Evolutionary conservation across 1,140 invertebrate species (phyloP).

Genomic region (Drosophila kurseongensis): DNA sequence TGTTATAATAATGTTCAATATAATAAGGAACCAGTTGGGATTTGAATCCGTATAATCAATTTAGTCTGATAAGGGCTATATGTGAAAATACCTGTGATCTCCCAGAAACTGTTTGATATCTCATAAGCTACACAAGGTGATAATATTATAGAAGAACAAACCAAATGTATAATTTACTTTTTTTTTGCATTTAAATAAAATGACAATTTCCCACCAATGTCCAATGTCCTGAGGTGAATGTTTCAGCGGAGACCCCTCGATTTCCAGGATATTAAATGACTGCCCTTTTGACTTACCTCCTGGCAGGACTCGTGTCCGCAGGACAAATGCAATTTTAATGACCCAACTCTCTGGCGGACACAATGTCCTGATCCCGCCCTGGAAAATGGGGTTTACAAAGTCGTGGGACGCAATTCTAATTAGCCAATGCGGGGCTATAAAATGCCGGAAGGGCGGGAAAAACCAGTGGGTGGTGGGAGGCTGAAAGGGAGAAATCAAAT

Average conservation of each 20-base stretch:
- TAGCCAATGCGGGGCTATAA: constrained; percentile 71
- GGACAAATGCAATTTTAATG: constrained; percentile 71
- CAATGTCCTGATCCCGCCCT: constrained; percentile 3
- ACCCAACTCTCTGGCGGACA: constrained; percentile 49
- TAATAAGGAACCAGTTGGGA: too few relatives aligned
- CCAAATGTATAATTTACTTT: too few relatives aligned
- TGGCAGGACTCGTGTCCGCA: constrained; percentile 49
- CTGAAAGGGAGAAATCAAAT: constrained; percentile 61
- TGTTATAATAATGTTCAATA: too few relatives aligned
- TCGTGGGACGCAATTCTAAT: constrained; percentile 66
- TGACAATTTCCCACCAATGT: too few relatives aligned
- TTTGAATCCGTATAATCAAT: too few relatives aligned
- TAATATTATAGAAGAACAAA: too few relatives aligned
- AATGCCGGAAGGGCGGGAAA: constrained; percentile 43
- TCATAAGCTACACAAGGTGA: too few relatives aligned
- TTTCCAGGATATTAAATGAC: neutral
- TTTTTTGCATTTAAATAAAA: too few relatives aligned
- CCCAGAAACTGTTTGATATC: too few relatives aligned
- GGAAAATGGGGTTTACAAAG: constrained; percentile 43
- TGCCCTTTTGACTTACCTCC: constrained; percentile 7
- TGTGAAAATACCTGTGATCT: too few relatives aligned
- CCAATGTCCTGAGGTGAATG: neutral
- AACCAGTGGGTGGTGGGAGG: constrained; percentile 17
- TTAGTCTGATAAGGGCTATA: too few relatives aligned
- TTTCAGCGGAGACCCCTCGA: too few relatives aligned